These are phyloP conservation scores for Myathropa florea DNA, from an alignment of 2,888 invertebrate genomes.

Conservation along the genomic window DNA sequence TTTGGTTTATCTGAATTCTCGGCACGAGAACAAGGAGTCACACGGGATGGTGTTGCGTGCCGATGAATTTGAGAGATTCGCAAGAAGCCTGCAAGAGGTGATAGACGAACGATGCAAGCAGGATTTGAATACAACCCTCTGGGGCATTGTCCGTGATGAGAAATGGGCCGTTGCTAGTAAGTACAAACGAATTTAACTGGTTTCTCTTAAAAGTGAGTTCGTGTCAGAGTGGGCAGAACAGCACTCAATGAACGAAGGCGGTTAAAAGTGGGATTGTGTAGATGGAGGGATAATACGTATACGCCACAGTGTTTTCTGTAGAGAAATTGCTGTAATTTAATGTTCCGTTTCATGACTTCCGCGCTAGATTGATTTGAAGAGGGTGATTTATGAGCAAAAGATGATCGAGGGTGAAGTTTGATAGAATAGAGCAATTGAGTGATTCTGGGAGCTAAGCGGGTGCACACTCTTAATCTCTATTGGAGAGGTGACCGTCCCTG, in stretches of 20 bases:
- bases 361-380: too few species aligned
- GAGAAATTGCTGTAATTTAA: neutral
- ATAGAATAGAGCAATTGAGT: too few species aligned
- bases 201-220: neutral
- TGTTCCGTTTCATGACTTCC: too few species aligned
- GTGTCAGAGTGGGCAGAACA: neutral
- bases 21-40: constrained; percentile 7
- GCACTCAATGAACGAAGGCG: neutral
- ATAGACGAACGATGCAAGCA: constrained; percentile 72
- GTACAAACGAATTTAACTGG: constrained; percentile 39
- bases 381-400: too few species aligned
- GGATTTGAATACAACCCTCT: constrained; percentile 76
- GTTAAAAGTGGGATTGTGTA: neutral
- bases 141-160: constrained; percentile 73
- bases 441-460: too few species aligned
- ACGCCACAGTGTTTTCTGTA: constrained; percentile 9
- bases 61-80: constrained; percentile 72
- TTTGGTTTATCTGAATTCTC: neutral
- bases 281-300: constrained; percentile 18
- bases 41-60: constrained; percentile 22
- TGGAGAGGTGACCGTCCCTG: too few species aligned
- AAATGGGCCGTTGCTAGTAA: constrained; percentile 77
- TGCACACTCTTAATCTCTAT: too few species aligned
- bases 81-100: constrained; percentile 72
- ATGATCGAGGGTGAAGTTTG: too few species aligned